phyloP scores from a whole-genome alignment of 2,113 vertebrate species.

The Aegithalos caudatus region DNA sequence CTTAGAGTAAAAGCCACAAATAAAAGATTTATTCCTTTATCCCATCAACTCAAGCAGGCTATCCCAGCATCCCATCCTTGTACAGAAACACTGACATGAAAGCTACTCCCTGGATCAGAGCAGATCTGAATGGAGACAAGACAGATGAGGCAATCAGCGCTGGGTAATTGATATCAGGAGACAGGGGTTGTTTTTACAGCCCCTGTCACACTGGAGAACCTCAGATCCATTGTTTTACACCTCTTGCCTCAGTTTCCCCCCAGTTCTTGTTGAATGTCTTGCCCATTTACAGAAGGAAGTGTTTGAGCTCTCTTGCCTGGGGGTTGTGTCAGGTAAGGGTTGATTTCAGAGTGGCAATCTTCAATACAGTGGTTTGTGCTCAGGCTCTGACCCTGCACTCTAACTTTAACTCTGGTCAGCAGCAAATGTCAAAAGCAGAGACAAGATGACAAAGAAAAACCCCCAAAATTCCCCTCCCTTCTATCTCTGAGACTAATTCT shows the following conservation, averaged over 20 bases:
- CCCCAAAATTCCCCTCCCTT: fast-evolving
- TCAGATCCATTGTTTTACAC: neutral
- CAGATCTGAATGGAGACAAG: neutral
- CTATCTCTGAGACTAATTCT: neutral
- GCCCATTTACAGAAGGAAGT: neutral
- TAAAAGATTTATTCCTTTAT: slow-evolving; percentile 9
- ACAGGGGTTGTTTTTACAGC: neutral
- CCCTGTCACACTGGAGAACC: neutral
- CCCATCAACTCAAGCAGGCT: neutral
- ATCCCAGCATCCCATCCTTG: neutral
- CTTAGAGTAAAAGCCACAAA: neutral
- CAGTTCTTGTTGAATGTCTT: neutral
- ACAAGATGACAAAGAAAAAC: neutral
- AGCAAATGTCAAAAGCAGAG: neutral
- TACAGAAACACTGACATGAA: neutral
- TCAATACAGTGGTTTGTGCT: neutral
- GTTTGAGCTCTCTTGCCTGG: neutral
- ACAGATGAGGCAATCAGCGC: fast-evolving
- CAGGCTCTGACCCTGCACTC: neutral
- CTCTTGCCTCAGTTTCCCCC: neutral
- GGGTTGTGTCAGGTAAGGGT: neutral
- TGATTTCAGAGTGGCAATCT: neutral
- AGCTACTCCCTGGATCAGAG: neutral
- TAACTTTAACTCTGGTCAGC: neutral
- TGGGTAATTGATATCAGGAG: neutral